A percentile compares a stretch with the other conserved stretches of the same genome.
Evolutionary conservation across 2,797 vertebrate genomes (phyloP).

Genomic region (Sebastes umbrosus): DNA sequence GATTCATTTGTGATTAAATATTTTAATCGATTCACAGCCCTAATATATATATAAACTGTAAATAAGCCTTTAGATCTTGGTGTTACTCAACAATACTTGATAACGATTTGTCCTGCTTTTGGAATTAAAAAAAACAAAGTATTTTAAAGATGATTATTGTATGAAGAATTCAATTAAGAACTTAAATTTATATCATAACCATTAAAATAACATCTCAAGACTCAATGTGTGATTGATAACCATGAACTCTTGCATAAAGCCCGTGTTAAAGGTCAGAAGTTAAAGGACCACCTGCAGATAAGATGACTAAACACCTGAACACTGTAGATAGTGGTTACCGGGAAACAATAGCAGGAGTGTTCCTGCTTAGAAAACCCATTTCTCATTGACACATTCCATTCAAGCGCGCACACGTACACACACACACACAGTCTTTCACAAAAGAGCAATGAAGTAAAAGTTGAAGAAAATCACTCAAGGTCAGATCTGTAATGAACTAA

Average conservation of each 20-base stretch:
- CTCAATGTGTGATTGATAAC: background rate
- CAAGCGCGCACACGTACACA: background rate
- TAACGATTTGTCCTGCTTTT: background rate
- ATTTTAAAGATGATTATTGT: background rate
- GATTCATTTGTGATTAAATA: no score
- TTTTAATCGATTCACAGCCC: no score
- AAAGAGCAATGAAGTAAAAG: background rate
- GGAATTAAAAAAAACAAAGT: background rate
- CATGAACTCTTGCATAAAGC: background rate
- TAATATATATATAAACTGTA: background rate
- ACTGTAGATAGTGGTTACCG: background rate
- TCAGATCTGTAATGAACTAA: background rate
- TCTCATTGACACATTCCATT: conserved; percentile 13
- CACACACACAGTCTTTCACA: background rate
- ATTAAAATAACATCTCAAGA: background rate
- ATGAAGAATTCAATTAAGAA: background rate
- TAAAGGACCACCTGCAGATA: conserved; percentile 27
- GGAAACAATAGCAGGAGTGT: conserved; percentile 24
- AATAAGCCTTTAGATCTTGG: background rate
- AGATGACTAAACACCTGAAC: conserved; percentile 25
- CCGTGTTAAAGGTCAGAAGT: conserved; percentile 11
- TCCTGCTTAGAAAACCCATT: background rate
- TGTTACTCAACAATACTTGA: background rate
- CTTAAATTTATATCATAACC: background rate
- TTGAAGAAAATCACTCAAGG: background rate